Evolutionary conservation across 2,888 invertebrate species (phyloP).

Genomic region (Papilio elwesi): DNA sequence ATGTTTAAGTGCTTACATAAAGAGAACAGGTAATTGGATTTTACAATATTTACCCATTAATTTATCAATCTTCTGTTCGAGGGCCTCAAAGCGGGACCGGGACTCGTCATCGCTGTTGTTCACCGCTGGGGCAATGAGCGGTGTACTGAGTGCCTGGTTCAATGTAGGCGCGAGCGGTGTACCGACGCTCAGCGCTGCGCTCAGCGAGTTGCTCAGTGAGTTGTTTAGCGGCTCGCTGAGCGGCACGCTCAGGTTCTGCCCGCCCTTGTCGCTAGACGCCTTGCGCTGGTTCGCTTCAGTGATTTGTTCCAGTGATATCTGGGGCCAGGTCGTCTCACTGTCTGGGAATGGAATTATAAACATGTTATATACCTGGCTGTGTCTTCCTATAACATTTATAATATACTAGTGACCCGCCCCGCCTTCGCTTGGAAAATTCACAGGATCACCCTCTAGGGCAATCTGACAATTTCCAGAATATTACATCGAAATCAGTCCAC

Average conservation of each 20-base stretch:
- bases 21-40: background rate
- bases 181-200: conserved; percentile 43
- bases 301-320: conserved; percentile 75
- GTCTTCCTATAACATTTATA: background rate
- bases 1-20: background rate
- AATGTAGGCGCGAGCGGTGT: conserved; percentile 21
- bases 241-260: conserved; percentile 52
- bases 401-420: no score
- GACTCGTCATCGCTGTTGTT: conserved; percentile 44
- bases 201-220: conserved; percentile 60
- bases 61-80: conserved; percentile 71
- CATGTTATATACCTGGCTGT: background rate
- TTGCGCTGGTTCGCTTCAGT: conserved; percentile 75
- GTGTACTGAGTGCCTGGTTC: conserved; percentile 37
- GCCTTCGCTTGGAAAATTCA: no score
- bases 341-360: conserved; percentile 51
- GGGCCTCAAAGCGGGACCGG: conserved; percentile 53
- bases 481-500: no score
- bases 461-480: no score
- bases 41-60: conserved; percentile 59
- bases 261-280: conserved; percentile 69
- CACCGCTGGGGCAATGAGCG: conserved; percentile 33
- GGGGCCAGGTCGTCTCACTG: conserved; percentile 75
- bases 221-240: conserved; percentile 48
- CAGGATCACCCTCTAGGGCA: no score